Evolutionary conservation across 2,888 invertebrate genomes (phyloP), one percentile per base, ranked within the genome.

Genomic region (Diplazon laetatorius): DNA sequence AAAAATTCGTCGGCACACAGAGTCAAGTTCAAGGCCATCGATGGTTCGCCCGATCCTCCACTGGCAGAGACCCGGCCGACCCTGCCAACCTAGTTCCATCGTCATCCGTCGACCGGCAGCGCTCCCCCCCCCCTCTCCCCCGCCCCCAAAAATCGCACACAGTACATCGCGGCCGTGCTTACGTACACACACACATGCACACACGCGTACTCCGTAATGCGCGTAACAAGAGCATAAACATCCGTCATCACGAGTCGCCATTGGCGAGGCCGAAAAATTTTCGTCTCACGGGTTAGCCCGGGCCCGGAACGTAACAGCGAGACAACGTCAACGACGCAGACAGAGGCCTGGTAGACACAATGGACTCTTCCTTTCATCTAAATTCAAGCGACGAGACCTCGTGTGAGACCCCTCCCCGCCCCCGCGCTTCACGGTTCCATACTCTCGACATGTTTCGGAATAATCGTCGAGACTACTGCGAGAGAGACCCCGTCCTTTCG

Each of bases 1-100:
- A 85, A 86, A 88, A 88, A 88, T 86, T 35, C 85, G 86, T 79
- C 85, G 86, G 82, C 85, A 12, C 52, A 25, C 62, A 75, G 76
- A 89, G 85, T 87, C 88, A 89, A 89, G 89, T 89, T 89, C 89
- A 89, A 89, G 89, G 89, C 89, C 87, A 82, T 66, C 74, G 66
- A 62, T 78, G 52, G 63, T 62, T 62, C 72, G 70, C 59, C 59
- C 72, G 71, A 66, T 48, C 42, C 59, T 80, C 50, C 76, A 72
- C 73, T 55, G 60, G 44, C 55, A 66, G 44, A 63, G 35, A 44
- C 50, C 50, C 69, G 76, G 63, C 77, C 60, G 65, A 72, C 57
- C 65, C 74, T 62, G 48, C 75, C 50, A 46, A 71, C 30, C 71
- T 55, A 76, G 68, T 48, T 66, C 5, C 48, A 59, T 76, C 52